Conservation (phyloP, 1,140 invertebrate genomes). For the Drosophila nebulosa region DNA sequence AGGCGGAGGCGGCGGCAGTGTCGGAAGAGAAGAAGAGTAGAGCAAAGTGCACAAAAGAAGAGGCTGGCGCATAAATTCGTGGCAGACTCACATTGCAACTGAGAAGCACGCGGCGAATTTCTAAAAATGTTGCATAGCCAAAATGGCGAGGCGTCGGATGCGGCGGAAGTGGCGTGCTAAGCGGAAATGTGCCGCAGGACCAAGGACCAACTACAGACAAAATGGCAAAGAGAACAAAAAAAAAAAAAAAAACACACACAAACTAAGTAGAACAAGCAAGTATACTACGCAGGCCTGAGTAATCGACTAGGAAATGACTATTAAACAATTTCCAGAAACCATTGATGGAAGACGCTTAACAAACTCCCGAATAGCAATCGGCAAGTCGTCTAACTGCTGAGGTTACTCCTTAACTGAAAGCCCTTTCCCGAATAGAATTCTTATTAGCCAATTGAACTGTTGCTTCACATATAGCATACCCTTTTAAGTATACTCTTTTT, state of each 20-base stretch:
- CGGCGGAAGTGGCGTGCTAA: conserved; percentile 65
- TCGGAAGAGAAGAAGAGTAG: conserved; percentile 19
- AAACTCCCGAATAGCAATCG: no score
- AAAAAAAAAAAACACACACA: background rate
- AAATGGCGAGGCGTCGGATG: conserved; percentile 40
- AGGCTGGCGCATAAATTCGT: conserved; percentile 69
- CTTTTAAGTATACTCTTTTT: background rate
- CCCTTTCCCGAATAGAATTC: no score
- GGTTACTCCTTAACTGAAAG: background rate
- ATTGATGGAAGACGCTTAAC: no score
- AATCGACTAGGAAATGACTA: conserved; percentile 6
- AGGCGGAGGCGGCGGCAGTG: no score
- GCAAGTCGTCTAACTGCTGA: no score
- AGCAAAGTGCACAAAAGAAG: conserved; percentile 51
- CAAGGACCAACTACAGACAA: conserved; percentile 18
- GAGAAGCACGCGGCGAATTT: conserved; percentile 20
- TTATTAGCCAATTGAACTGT: no score
- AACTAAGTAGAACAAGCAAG: conserved; percentile 47
- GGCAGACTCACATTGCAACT: conserved; percentile 48
- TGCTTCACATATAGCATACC: background rate
- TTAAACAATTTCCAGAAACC: background rate
- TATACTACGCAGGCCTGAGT: background rate
- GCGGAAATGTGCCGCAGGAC: conserved; percentile 75
- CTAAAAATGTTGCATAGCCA: conserved; percentile 65
- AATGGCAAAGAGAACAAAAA: background rate